Percentiles rank a stretch among this genome's conserved stretches.
Evolutionary conservation across 2,888 invertebrate genomes (phyloP).

Genomic region (Cotesia congregata): DNA sequence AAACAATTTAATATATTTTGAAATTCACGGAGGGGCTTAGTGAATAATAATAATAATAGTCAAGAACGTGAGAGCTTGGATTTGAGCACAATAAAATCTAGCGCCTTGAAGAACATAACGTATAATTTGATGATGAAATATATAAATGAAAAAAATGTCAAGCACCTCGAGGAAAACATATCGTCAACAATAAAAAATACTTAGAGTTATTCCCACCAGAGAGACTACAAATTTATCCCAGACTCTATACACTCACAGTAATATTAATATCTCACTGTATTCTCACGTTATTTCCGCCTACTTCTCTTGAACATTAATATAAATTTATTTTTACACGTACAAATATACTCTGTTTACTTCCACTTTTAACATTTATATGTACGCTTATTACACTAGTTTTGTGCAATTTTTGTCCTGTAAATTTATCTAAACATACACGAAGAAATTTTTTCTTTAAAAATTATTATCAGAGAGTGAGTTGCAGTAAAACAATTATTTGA

Average conservation of each 20-base stretch:
- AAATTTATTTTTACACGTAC: conserved; percentile 31
- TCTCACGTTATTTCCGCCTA: conserved; percentile 27
- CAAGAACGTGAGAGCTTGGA: neutral
- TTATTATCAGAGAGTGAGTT: too few species aligned
- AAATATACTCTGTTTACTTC: neutral
- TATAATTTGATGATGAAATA: neutral
- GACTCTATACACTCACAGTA: neutral
- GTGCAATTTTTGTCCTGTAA: neutral
- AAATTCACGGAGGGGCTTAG: too few species aligned
- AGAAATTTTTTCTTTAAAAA: too few species aligned
- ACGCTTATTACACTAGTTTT: neutral
- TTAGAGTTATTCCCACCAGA: neutral
- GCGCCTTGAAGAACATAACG: neutral
- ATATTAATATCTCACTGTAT: conserved; percentile 7
- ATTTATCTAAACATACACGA: too few species aligned
- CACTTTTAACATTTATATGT: neutral
- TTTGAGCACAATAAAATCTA: neutral
- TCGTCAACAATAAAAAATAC: neutral
- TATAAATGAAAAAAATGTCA: neutral
- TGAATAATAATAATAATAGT: too few species aligned
- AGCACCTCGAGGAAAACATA: neutral
- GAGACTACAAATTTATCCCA: neutral
- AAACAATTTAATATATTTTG: neutral
- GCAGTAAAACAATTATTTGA: too few species aligned
- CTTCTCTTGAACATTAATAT: conserved; percentile 25